Conservation (phyloP, 2,888 invertebrate species). For the Bellardia bayeri region DNA sequence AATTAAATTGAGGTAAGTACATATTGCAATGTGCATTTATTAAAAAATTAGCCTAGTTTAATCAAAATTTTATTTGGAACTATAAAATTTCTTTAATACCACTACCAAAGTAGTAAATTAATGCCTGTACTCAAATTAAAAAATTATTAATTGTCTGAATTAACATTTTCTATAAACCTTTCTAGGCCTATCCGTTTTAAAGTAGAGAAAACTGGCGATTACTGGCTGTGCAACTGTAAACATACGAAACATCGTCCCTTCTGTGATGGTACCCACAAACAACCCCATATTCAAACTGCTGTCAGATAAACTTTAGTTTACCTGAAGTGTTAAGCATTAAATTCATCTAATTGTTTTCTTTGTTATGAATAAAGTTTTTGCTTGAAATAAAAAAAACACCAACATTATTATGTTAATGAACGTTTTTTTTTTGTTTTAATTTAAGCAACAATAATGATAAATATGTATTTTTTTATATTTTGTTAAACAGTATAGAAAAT, state of each 20-base stretch:
- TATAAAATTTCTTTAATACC: too few relatives aligned
- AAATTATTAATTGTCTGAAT: neutral
- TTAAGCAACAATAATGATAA: constrained; percentile 67
- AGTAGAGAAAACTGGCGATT: constrained; percentile 94
- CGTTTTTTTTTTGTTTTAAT: constrained; percentile 21
- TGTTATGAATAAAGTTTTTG: constrained; percentile 57
- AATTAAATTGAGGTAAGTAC: constrained; percentile 88
- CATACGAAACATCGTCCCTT: constrained; percentile 97
- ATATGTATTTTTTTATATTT: constrained; percentile 39
- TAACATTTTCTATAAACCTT: neutral
- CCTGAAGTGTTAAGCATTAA: constrained; percentile 14
- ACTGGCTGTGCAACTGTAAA: constrained; percentile 99
- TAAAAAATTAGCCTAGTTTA: too few relatives aligned
- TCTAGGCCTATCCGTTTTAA: constrained; percentile 91
- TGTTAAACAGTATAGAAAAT: constrained; percentile 54
- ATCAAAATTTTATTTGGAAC: too few relatives aligned
- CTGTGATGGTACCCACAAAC: constrained; percentile 97
- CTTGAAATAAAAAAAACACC: constrained; percentile 43
- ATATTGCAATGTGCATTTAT: neutral
- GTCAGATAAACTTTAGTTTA: constrained; percentile 78
- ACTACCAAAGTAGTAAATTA: too few relatives aligned
- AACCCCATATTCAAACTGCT: constrained; percentile 87
- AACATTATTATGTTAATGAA: neutral
- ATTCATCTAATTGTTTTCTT: constrained; percentile 11
- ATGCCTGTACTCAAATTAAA: too few relatives aligned